phyloP scores from a whole-genome alignment of 2,797 vertebrate species.

The Galago senegalensis region DNA sequence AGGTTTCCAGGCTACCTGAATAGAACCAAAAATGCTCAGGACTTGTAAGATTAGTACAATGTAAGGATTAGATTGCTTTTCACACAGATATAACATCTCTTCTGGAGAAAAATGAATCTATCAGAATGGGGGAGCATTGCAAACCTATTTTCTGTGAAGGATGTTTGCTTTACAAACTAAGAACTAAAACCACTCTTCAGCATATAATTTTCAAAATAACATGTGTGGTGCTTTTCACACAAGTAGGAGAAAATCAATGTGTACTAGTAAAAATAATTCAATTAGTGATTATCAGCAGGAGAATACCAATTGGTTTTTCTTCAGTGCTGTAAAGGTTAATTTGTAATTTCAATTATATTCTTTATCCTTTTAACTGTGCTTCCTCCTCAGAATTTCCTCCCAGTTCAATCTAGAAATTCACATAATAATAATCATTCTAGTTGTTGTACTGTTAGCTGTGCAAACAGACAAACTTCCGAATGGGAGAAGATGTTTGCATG shows the following conservation, averaged over 20 bases:
- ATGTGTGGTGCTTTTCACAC: background rate
- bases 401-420: conserved; percentile 2
- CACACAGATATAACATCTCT: background rate
- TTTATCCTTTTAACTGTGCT: conserved; percentile 25
- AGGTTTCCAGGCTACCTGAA: background rate
- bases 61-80: conserved; percentile 25
- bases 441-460: too few species aligned
- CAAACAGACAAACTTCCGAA: too few species aligned
- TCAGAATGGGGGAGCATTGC: background rate
- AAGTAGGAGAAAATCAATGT: conserved; percentile 36
- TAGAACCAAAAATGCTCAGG: background rate
- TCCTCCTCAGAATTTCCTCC: conserved; percentile 32
- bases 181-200: conserved; percentile 21
- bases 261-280: conserved; percentile 42
- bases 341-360: conserved; percentile 2
- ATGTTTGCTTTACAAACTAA: conserved; percentile 21
- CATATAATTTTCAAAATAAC: conserved; percentile 61
- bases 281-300: conserved; percentile 20
- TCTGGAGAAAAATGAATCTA: conserved; percentile 4
- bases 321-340: background rate
- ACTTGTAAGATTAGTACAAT: background rate
- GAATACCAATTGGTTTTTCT: conserved; percentile 33
- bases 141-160: conserved; percentile 39
- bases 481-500: too few species aligned
- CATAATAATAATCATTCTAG: background rate